phyloP scores from a whole-genome alignment of 1,140 invertebrate species.

The Drosophila nigromelanica region DNA sequence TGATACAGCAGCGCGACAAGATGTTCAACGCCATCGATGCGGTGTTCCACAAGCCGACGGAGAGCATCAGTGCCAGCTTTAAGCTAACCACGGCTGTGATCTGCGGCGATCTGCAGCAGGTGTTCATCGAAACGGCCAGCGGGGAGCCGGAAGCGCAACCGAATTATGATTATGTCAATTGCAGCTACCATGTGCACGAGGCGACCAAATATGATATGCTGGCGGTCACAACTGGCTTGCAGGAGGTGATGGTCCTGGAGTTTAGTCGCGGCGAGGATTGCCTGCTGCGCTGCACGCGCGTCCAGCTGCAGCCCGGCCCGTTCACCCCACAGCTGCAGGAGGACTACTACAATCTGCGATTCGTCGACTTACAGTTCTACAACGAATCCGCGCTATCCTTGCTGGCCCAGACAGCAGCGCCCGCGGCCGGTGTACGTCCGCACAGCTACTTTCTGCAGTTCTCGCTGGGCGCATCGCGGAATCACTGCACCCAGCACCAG shows the following conservation, averaged over 20 bases:
- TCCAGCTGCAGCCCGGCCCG: constrained; percentile 74
- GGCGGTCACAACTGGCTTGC: constrained; percentile 59
- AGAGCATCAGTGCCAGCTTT: constrained; percentile 87
- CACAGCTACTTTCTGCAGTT: constrained; percentile 88
- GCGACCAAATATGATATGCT: constrained; percentile 59
- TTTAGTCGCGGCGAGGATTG: constrained; percentile 52
- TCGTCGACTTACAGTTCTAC: constrained; percentile 89
- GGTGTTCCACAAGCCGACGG: constrained; percentile 89
- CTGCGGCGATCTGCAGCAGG: constrained; percentile 79
- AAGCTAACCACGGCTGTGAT: constrained; percentile 84
- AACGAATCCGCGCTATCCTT: constrained; percentile 91
- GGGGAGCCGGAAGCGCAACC: constrained; percentile 29
- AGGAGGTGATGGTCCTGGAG: constrained; percentile 72
- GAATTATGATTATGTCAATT: constrained; percentile 81
- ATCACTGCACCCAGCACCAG: constrained; percentile 81
- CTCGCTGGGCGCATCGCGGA: constrained; percentile 84
- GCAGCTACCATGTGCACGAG: constrained; percentile 69
- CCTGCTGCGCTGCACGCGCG: constrained; percentile 55
- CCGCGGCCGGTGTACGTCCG: constrained; percentile 83
- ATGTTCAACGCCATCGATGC: constrained; percentile 88
- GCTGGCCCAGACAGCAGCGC: constrained; percentile 86
- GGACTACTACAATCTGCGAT: constrained; percentile 76
- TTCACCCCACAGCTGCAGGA: constrained; percentile 65
- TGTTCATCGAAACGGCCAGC: constrained; percentile 46
- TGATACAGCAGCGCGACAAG: constrained; percentile 92